These are phyloP conservation scores for Hydropsyche betteni DNA, from an alignment of 2,888 invertebrate species.

Conservation along the genomic window DNA sequence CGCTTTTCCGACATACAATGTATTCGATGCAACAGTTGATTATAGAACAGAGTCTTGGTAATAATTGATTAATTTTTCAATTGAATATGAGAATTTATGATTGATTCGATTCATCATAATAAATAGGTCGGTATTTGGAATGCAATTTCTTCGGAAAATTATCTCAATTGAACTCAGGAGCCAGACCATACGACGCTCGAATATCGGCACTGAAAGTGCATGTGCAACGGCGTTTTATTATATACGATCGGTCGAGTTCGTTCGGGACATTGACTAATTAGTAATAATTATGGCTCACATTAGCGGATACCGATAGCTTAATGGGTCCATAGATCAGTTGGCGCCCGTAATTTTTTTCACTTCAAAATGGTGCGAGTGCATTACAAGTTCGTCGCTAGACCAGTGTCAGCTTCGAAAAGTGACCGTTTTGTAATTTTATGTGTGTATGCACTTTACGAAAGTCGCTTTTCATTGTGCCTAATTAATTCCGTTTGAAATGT, in stretches of 20 bases:
- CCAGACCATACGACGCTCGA: too few relatives aligned
- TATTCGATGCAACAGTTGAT: too few relatives aligned
- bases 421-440: too few relatives aligned
- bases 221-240: neutral
- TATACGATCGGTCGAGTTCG: conserved; percentile 6
- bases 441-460: too few relatives aligned
- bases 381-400: neutral
- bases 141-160: neutral
- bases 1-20: too few relatives aligned
- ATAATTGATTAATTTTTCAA: too few relatives aligned
- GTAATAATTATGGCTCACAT: conserved; percentile 12
- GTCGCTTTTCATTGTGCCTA: too few relatives aligned
- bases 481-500: too few relatives aligned
- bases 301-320: conserved; percentile 25
- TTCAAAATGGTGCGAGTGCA: too few relatives aligned
- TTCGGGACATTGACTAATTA: conserved; percentile 14
- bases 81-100: neutral
- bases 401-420: neutral
- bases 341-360: neutral
- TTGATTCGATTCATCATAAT: neutral
- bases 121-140: neutral
- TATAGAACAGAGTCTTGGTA: too few relatives aligned
- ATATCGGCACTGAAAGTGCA: neutral
- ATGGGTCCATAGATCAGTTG: conserved; percentile 13
- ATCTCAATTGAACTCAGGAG: too few relatives aligned